phyloP scores from a whole-genome alignment of 2,113 vertebrate genomes.

The Halichoerus grypus region DNA sequence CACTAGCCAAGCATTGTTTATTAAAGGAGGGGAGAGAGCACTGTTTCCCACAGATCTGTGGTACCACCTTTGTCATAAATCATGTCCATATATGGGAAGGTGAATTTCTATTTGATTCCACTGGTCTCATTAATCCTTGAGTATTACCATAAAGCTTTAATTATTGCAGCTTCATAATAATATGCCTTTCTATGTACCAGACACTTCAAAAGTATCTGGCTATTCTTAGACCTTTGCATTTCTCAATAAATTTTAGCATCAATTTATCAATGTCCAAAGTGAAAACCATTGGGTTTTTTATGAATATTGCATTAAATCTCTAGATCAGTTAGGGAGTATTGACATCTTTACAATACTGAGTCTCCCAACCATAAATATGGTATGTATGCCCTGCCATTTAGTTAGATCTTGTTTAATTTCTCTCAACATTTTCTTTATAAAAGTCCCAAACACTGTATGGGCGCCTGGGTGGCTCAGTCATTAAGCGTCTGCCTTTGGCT shows the following conservation, averaged over 20 bases:
- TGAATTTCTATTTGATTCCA: constrained; percentile 28
- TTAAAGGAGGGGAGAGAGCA: not conserved
- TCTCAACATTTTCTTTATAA: not conserved
- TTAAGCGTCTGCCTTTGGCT: too few species aligned
- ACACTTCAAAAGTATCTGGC: not conserved
- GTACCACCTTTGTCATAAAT: not conserved
- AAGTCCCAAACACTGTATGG: not conserved
- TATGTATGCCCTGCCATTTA: not conserved
- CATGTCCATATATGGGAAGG: not conserved
- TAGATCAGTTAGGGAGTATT: not conserved
- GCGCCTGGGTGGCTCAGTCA: too few species aligned
- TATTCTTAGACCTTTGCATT: not conserved
- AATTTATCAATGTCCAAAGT: not conserved
- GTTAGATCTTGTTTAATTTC: constrained; percentile 23
- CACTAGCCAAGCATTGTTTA: not conserved
- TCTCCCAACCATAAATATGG: not conserved
- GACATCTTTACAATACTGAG: not conserved
- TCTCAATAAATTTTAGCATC: not conserved
- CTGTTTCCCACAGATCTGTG: not conserved
- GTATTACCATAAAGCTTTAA: not conserved
- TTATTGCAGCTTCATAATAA: not conserved
- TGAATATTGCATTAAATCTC: not conserved
- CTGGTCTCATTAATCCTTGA: not conserved
- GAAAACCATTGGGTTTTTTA: not conserved
- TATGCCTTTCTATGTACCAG: not conserved